Base-by-base conservation (phyloP, 2,113 vertebrate genomes). In the Trematocara variabile region DNA sequence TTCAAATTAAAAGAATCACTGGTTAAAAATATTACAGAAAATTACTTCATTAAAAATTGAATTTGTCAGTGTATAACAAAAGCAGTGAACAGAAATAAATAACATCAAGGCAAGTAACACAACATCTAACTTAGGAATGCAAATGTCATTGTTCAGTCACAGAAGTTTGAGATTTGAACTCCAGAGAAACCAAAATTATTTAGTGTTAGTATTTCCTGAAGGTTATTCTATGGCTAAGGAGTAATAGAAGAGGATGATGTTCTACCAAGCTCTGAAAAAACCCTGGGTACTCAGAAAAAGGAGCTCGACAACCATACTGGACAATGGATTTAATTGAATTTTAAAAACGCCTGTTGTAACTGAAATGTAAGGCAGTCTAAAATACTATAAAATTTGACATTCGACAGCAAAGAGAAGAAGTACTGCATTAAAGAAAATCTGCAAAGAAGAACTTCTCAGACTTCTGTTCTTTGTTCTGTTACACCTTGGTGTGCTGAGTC, bases 401-500 rank as follows among this genome's bases (percentile, higher is more conserved):
- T 12, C 2, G 3, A 11, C 22, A 85, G 1, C 50, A 52, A 58
- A 70, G 4, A 37, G 44, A 2, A 20, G 14, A 56, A 73, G 5
- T 50, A 37, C 58, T 70, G 56, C 12, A 56, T 46, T 14, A 11
- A 30, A 39, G 7, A 41, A 73, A 88, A 55, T 8, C 11, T 20
- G 44, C 5, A 34, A 11, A 22, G 30, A 41, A 70, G 25, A 34
- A 22, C 6, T 33, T 60, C 6, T 82, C n/a, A 30, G 16, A 10
- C 7, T 33, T 58, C 46, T 18, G 1, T 81, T 70, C 46, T 60
- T 7, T 83, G 58, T 65, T 48, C 22, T 14, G 1, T 4, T 55
- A 41, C 10, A 37, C 13, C 11, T 3, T 28, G 73, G 60, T 12
- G 53, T 86, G 80, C 52, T 80, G 90, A 94, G 90, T 91, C 90